Conservation (phyloP, 2,888 invertebrate species). For the Metalampra italica region DNA sequence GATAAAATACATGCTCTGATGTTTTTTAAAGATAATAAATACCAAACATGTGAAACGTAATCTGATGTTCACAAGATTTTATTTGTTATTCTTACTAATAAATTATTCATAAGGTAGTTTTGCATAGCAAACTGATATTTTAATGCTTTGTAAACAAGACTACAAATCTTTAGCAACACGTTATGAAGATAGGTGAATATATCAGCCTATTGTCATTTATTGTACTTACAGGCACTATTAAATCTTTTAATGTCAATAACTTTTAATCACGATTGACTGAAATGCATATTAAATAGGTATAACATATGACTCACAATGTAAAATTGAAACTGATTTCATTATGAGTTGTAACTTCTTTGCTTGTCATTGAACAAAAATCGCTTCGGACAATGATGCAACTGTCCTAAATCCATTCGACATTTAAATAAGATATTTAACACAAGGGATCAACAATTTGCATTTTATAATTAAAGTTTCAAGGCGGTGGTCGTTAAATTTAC, state of each 20-base stretch:
- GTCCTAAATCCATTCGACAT: constrained; percentile 17
- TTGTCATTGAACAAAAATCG: constrained; percentile 10
- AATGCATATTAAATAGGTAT: constrained; percentile 1
- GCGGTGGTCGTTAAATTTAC: neutral
- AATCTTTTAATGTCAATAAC: neutral
- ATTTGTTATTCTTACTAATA: neutral
- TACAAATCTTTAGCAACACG: neutral
- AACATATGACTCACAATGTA: constrained; percentile 4
- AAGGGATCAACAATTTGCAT: constrained; percentile 3
- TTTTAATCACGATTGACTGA: neutral
- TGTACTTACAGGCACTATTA: neutral
- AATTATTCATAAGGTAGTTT: constrained; percentile 5
- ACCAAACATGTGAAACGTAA: neutral
- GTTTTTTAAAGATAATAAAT: neutral
- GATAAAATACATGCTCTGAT: neutral
- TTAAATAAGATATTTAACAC: constrained; percentile 5
- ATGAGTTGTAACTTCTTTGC: neutral
- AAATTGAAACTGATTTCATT: constrained; percentile 1
- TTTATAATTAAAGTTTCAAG: constrained; percentile 9
- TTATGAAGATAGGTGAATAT: neutral
- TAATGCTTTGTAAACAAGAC: constrained; percentile 4
- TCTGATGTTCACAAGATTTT: neutral
- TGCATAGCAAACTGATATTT: constrained; percentile 3
- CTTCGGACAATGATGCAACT: constrained; percentile 15
- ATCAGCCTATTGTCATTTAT: neutral